phyloP scores from a whole-genome alignment of 2,797 vertebrate genomes.

The Uromys caudimaculatus region DNA sequence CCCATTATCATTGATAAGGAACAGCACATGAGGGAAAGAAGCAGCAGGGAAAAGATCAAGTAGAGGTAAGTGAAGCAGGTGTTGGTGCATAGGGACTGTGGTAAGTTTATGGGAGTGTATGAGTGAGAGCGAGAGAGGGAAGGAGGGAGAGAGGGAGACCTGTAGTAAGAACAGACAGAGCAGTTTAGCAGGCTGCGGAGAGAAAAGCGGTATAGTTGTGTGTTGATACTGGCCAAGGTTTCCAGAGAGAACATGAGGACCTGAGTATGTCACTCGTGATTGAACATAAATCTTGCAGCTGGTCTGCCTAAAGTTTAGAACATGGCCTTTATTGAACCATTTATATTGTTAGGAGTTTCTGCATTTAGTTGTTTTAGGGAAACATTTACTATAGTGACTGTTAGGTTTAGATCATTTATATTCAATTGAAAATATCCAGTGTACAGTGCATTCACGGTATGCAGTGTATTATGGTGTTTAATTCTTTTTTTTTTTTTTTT shows the following conservation, averaged over 20 bases:
- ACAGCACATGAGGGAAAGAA: slow-evolving; percentile 36
- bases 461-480: neutral
- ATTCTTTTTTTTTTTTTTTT: no score
- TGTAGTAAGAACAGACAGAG: neutral
- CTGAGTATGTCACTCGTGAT: neutral
- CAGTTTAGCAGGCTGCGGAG: neutral
- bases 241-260: neutral
- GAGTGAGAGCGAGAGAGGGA: neutral
- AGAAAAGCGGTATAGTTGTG: neutral
- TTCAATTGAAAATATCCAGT: neutral
- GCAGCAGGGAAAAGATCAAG: slow-evolving; percentile 23
- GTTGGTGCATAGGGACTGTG: neutral
- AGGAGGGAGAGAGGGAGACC: neutral
- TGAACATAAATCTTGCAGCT: neutral
- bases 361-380: neutral
- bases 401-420: neutral
- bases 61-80: neutral
- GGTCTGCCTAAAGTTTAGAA: neutral
- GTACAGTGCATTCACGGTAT: neutral
- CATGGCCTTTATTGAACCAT: neutral
- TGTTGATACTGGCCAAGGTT: neutral
- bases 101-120: neutral
- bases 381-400: neutral
- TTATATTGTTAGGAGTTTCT: neutral
- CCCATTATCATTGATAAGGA: slow-evolving; percentile 2